phyloP scores from a whole-genome alignment of 1,140 invertebrate genomes.

The Rhyzopertha dominica region DNA sequence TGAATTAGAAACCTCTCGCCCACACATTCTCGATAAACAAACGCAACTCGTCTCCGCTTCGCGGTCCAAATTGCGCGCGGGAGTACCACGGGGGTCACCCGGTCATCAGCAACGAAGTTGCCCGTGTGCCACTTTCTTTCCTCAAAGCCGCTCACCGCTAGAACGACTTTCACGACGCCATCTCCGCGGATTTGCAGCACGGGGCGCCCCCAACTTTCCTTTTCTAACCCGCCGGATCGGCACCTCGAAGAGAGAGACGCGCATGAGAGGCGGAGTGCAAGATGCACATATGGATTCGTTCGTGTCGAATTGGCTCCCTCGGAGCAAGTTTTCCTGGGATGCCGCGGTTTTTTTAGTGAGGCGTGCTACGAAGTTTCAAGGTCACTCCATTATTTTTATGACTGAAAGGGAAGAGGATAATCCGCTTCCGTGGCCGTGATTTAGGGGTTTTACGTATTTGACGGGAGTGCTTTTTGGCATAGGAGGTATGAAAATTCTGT shows the following conservation, averaged over 20 bases:
- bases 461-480: too few species aligned
- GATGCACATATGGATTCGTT: background rate
- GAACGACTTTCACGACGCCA: conserved; percentile 1
- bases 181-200: background rate
- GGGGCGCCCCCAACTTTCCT: background rate
- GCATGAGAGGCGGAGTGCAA: background rate
- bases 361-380: too few species aligned
- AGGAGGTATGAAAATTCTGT: too few species aligned
- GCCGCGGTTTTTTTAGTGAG: too few species aligned
- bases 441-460: too few species aligned
- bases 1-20: too few species aligned
- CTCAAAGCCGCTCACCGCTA: conserved; percentile 3
- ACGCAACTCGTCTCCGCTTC: background rate
- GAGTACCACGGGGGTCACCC: background rate
- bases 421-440: too few species aligned
- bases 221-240: conserved; percentile 1
- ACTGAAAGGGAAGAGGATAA: too few species aligned
- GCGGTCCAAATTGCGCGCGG: background rate
- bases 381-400: too few species aligned
- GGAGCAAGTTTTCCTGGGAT: too few species aligned
- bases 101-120: background rate
- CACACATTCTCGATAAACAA: too few species aligned
- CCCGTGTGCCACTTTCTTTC: conserved; percentile 4
- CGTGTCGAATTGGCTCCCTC: background rate
- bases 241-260: background rate